phyloP scores from a whole-genome alignment of 2,797 vertebrate species.

The Anniella stebbinsi region DNA sequence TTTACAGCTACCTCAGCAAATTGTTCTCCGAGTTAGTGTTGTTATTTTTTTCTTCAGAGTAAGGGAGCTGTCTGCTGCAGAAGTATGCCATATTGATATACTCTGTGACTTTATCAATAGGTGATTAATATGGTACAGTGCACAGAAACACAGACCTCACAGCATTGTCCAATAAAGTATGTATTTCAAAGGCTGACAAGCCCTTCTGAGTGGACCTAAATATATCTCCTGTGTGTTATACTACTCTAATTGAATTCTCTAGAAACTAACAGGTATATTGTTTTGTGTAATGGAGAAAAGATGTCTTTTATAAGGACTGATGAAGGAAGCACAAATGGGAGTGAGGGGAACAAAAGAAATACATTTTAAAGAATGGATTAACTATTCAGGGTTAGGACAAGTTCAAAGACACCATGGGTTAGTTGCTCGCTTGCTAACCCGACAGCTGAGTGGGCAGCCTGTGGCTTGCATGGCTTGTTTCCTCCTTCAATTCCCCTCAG shows the following conservation, averaged over 20 bases:
- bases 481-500: too few relatives aligned
- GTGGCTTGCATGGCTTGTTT: too few relatives aligned
- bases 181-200: not conserved
- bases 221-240: not conserved
- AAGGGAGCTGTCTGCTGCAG: constrained; percentile 1
- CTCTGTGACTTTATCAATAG: constrained; percentile 36
- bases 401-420: too few relatives aligned
- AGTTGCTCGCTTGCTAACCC: too few relatives aligned
- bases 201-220: not conserved
- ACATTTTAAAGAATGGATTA: not conserved
- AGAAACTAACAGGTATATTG: not conserved
- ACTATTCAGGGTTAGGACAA: not conserved
- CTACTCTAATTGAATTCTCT: not conserved
- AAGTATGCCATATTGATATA: constrained; percentile 38
- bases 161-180: not conserved
- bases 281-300: not conserved
- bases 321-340: not conserved
- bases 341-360: not conserved
- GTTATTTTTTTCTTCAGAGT: not conserved
- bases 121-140: constrained; percentile 33
- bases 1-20: constrained; percentile 60
- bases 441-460: too few relatives aligned
- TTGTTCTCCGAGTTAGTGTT: not conserved
- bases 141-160: constrained; percentile 11
- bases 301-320: not conserved